Evolutionary conservation across 1,140 invertebrate genomes (phyloP), one percentile per base, ranked within the genome.

Genomic region (Pogonognathellus flavescens): DNA sequence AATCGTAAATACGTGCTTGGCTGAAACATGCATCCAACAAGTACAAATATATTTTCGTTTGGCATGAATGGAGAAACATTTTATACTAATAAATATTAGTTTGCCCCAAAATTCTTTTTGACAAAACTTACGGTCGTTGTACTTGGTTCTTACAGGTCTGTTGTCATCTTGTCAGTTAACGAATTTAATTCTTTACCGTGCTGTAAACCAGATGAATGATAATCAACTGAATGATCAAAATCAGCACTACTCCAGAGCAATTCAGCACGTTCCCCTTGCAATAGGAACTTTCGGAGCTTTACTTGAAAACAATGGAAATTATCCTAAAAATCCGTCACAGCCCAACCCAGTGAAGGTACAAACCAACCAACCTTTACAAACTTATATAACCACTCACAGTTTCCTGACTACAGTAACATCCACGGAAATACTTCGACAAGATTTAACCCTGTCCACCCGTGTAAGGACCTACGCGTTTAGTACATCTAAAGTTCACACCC

Each of bases 401-500:
- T 76, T 76, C 6, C 6, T 76, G 0, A 76, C 70, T 18, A 76
- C 70, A 8, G 16, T 50, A 0, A 76, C 70, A 13, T 49, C 70
- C 1, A 76, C 70, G 1, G 70, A 76, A 50, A 31, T 76, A 49
- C 16, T 76, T 20, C 25, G 31, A 10, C 70, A 76, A 9, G 70
- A 31, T 31, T 2, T 31, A 1, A 76, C 70, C 14, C 31, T 76
- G n/a, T 76, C 70, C 1, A 50, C 41, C 5, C 70, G 18, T 18
- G 16, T 50, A 31, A 31, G 70, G 49, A 76, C 31, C 25, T 50
- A 18, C n/a, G 31, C 70, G 4, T 50, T 76, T 31, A 76, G 31
- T 10, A 76, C 70, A n/a, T 76, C 70, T 7, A 76, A 76, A 76
- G 70, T 76, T 13, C 70, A 76, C 31, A 76, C 70, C 9, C 70